Evolutionary conservation across 2,888 invertebrate genomes (phyloP).

Genomic region (Limnephilus marmoratus): DNA sequence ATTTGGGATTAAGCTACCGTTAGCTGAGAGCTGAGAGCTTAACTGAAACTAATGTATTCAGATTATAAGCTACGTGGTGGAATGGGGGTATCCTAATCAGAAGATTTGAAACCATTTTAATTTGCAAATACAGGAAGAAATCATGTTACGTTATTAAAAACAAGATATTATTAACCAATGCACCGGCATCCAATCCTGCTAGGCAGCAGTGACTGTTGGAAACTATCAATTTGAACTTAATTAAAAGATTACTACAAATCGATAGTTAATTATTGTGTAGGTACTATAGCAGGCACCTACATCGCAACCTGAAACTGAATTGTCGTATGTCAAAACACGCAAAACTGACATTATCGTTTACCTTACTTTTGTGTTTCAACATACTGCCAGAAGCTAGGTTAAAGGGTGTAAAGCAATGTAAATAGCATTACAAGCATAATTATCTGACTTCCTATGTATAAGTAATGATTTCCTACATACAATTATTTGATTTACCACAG

Average conservation of each 20-base stretch:
- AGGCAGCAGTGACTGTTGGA: too few species aligned
- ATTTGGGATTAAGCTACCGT: not conserved
- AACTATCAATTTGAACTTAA: too few species aligned
- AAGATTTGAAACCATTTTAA: not conserved
- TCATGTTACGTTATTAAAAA: not conserved
- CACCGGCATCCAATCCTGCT: not conserved
- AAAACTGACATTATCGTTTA: not conserved
- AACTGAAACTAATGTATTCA: not conserved
- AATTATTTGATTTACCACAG: not conserved
- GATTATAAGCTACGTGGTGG: not conserved
- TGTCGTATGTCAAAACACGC: too few species aligned
- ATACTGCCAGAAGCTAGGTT: not conserved
- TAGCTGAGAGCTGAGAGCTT: not conserved
- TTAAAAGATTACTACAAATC: too few species aligned
- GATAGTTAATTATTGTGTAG: not conserved
- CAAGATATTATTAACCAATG: not conserved
- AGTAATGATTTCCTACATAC: not conserved
- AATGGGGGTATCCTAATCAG: not conserved
- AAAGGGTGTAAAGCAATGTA: not conserved
- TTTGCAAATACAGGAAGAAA: not conserved
- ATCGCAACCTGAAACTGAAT: not conserved
- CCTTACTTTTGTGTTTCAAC: not conserved
- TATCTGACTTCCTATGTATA: not conserved
- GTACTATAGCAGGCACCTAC: not conserved
- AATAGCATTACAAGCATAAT: not conserved